These are phyloP conservation scores for Brachystomella parvula DNA, from an alignment of 1,140 invertebrate species.

Conservation along the genomic window DNA sequence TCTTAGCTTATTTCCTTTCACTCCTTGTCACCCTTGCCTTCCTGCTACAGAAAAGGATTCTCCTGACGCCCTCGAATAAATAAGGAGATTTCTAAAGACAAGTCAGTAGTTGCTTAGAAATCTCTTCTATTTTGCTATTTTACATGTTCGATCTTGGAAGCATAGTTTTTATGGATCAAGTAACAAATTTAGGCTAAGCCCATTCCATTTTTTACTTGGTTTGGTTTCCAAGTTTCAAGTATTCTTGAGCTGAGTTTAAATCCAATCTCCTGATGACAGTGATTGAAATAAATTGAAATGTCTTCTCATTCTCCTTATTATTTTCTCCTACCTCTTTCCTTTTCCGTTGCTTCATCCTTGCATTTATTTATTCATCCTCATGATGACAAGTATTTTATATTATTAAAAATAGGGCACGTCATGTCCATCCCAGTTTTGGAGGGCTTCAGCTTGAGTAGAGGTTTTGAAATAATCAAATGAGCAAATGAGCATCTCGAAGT, in stretches of 20 bases:
- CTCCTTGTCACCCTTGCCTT: not conserved
- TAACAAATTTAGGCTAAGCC: too few species aligned
- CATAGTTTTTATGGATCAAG: too few species aligned
- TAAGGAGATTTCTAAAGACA: too few species aligned
- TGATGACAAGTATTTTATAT: not conserved
- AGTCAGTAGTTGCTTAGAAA: too few species aligned
- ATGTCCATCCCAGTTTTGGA: not conserved
- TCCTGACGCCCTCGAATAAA: not conserved
- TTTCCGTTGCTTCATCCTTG: not conserved
- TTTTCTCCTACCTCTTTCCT: not conserved
- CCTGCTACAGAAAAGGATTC: too few species aligned
- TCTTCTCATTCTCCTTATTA: not conserved
- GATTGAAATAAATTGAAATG: conserved; percentile 8
- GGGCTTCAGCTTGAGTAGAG: not conserved
- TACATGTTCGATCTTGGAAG: too few species aligned
- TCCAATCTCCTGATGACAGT: conserved; percentile 4
- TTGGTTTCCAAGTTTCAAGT: not conserved
- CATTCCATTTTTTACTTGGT: too few species aligned
- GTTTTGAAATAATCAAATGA: not conserved
- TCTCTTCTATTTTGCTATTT: too few species aligned
- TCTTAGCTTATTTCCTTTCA: not conserved
- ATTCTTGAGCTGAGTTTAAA: conserved; percentile 1
- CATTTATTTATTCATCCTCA: not conserved
- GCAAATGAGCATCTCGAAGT: not conserved
- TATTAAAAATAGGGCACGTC: not conserved